Base-by-base conservation (phyloP, 2,888 invertebrate genomes). In the Drosophila mimetica region DNA sequence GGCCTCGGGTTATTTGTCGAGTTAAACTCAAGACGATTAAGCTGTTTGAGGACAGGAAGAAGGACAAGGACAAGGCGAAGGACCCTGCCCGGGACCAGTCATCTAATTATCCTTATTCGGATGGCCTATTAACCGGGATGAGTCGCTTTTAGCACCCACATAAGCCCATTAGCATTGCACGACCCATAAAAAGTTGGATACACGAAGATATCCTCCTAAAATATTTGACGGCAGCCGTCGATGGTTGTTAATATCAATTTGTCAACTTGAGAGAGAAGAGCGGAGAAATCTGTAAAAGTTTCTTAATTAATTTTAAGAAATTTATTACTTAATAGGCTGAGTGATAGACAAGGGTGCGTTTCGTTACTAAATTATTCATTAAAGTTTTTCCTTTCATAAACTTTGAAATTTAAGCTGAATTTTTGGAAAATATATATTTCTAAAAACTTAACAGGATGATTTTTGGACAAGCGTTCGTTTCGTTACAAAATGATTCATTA, bases 71-170 rank as follows among this genome's bases (percentile, higher is more conserved):
- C 30, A 36, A 7, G 25, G 25, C n/a, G n/a, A n/a, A n/a, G 13
- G 25, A 5, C 25, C 25, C 1, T 2, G 16, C 7, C 50, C 41
- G 51, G 32, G 54, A 66, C 51, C 61, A 71, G 67, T 64, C 52
- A 79, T 86, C 80, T 88, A 88, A 82, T 82, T 82, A 88, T 75
- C 80, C 75, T 64, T 71, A 77, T 79, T 60, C 77, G 67, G 88
- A 86, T 82, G 79, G 88, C 71, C 86, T 67, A 87, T 87, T 82
- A 82, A 79, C 73, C 69, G 79, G 60, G 78, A 80, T 86, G 85
- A 84, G 78, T 84, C 73, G 84, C 65, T 80, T 80, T 84, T 81
- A 79, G 78, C 64, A 78, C 80, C 77, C 81, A 86, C 79, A 80
- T 83, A 79, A 85, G 83, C 81, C 74, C 76, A 82, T 81, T 82